Evolutionary conservation across 2,888 invertebrate species (phyloP).

Genomic region (Drosophila ezoana): DNA sequence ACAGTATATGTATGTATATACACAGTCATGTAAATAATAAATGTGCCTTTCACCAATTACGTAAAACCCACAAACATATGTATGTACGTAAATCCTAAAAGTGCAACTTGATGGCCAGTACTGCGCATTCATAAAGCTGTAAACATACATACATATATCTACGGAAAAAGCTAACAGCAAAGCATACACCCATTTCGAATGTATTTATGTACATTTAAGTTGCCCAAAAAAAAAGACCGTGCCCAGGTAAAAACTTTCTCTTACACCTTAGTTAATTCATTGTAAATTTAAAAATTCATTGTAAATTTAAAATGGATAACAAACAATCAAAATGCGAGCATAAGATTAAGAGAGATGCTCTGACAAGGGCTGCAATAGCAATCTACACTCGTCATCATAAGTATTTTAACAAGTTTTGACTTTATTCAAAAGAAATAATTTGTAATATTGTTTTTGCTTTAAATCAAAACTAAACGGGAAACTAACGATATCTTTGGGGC

Average conservation of each 20-base stretch:
- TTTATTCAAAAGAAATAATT: too few relatives aligned
- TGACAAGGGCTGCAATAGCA: too few relatives aligned
- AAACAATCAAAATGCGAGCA: constrained; percentile 52
- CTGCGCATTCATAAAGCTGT: constrained; percentile 38
- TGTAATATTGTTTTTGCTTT: too few relatives aligned
- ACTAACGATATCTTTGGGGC: too few relatives aligned
- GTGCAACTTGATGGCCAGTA: constrained; percentile 23
- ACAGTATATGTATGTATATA: background rate
- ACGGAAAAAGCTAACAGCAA: constrained; percentile 14
- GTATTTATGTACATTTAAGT: constrained; percentile 35
- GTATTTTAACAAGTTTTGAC: too few relatives aligned
- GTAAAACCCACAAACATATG: constrained; percentile 19
- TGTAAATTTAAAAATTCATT: constrained; percentile 66
- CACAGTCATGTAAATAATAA: too few relatives aligned
- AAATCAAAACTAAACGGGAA: too few relatives aligned
- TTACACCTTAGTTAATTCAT: constrained; percentile 42
- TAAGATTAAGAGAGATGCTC: too few relatives aligned
- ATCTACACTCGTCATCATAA: too few relatives aligned
- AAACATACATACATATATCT: constrained; percentile 23
- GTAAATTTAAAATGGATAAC: constrained; percentile 57
- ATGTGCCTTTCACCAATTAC: constrained; percentile 33
- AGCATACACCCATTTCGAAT: constrained; percentile 30
- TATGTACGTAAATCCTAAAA: background rate
- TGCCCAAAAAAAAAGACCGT: constrained; percentile 23
- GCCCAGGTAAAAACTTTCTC: constrained; percentile 56